phyloP scores from a whole-genome alignment of 2,113 vertebrate species.

The Campylomormyrus tamandua region DNA sequence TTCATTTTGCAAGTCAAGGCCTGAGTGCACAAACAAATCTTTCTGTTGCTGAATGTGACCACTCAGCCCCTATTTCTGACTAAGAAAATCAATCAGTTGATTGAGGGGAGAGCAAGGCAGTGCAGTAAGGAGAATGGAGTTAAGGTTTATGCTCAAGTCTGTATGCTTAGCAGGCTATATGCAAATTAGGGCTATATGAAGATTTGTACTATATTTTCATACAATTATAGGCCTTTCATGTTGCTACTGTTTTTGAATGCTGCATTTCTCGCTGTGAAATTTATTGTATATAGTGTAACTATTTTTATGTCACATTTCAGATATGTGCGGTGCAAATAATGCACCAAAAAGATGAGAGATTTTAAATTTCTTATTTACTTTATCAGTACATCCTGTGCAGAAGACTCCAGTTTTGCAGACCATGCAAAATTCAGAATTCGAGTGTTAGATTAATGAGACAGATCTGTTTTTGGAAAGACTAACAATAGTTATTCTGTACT shows the following conservation, averaged over 20 bases:
- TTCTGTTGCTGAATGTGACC: slow-evolving; percentile 26
- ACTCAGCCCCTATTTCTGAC: slow-evolving; percentile 34
- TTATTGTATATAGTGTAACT: neutral
- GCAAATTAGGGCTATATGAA: neutral
- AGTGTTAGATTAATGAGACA: slow-evolving; percentile 28
- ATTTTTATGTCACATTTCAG: neutral
- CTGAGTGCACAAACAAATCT: slow-evolving; percentile 35
- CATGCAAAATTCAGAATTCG: slow-evolving; percentile 17
- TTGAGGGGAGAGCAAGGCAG: slow-evolving; percentile 41
- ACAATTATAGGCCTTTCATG: neutral
- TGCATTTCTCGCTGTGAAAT: neutral
- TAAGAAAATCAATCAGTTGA: slow-evolving; percentile 50
- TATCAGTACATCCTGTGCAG: neutral
- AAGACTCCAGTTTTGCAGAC: slow-evolving; percentile 19
- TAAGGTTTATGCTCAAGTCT: neutral
- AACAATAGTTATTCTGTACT: slow-evolving; percentile 35
- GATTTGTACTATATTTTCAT: neutral
- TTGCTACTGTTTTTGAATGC: neutral
- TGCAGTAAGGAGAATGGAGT: neutral
- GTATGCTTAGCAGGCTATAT: neutral
- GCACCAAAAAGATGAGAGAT: neutral
- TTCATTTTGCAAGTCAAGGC: neutral
- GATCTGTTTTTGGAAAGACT: slow-evolving; percentile 30
- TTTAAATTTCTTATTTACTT: neutral
- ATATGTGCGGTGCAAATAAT: neutral